Evolutionary conservation across 1,140 invertebrate species (phyloP), one percentile per base, ranked within the genome.

Genomic region (Meloidogyne hapla): DNA sequence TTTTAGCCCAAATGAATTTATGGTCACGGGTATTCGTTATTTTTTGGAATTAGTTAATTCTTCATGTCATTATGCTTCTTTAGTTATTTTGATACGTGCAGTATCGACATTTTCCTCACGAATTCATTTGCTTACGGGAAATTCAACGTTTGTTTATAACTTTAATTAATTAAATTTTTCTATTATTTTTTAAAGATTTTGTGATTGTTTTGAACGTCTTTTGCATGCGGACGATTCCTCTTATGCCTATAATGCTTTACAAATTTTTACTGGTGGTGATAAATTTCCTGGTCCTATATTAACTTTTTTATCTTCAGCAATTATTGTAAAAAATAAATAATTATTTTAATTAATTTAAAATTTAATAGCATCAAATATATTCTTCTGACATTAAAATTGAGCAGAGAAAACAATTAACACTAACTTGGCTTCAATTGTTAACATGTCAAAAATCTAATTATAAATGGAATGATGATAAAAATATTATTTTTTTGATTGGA

Each of bases 1-100:
- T 10, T 80, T 69, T 33, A 80, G 79, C 2, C 73, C 80, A 13
- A 79, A 83, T 21, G 56, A 38, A 13, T 81, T 81, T 56, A 42
- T 83, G 26, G 78, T 83, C 28, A 62, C 56, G 33, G 80, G 80
- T 18, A 61, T 79, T 15, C 62, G 64, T 15, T 74, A 67, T 38
- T 82, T 78, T n/a, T 45, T 62, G 66, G 80, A 81, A 45, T 48
- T 81, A n/a, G 80, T 81, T 26, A 81, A 81, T 45, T 68, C 80
- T n/a, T 67, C 70, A 4, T 83, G 68, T 38, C 80, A 83, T 26
- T 68, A 81, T 65, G 69, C 73, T 15, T 74, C 80, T 26, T 77
- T 62, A 6, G 76, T 81, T 26, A 61, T 81, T 26, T 28, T 81
- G 5, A 12, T 45, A 38, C 68, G 63, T 23, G 21, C 83, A 28